Evolutionary conservation across 2,113 vertebrate species (phyloP), one percentile per base, ranked within the genome.

Genomic region (Rhinopomastus cyanomelas): DNA sequence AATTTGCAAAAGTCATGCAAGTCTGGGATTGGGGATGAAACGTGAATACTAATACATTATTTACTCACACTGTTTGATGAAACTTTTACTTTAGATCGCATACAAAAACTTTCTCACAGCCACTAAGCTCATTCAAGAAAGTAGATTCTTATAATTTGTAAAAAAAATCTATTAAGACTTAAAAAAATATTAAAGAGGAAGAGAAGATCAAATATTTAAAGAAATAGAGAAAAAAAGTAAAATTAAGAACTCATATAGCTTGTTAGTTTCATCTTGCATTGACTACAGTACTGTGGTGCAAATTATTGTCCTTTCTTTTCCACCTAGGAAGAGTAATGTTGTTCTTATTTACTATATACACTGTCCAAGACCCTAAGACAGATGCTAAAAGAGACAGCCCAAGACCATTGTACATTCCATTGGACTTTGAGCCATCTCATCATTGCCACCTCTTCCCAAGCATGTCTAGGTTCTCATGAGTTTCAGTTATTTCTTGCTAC

Each of bases 1-100:
- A 95, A 96, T 97, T 96, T 96, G 48, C 77, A 96, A 88, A 95
- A 95, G 76, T 90, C 94, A 95, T 29, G 4, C 85, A 94, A 88
- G 61, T 82, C 59, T 93, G 48, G 57, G 69, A 87, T 44, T 95
- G 52, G 73, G 96, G 97, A 87, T 89, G 68, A 96, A 96, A 95
- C 53, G 61, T 90, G 61, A 95, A 96, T 96, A 81, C 59, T 90
- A 88, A 96, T 83, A 34, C 9, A 59, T 94, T 91, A 90, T 76
- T 96, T 95, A 93, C 51, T 85, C 49, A 53, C 29, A 4, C 36
- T 87, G 32, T 81, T 91, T 91, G 81, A 74, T 68, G 75, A 89
- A 95, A 90, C 12, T 81, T 91, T 57, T 93, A 93, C 42, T 90
- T 88, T 88, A 36, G 81, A 48, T 85, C 82, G 87, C 25, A 62